Evolutionary conservation across 2,113 vertebrate species (phyloP), one percentile per base, ranked within the genome.

Genomic region (Epinephelus cyanopodus): DNA sequence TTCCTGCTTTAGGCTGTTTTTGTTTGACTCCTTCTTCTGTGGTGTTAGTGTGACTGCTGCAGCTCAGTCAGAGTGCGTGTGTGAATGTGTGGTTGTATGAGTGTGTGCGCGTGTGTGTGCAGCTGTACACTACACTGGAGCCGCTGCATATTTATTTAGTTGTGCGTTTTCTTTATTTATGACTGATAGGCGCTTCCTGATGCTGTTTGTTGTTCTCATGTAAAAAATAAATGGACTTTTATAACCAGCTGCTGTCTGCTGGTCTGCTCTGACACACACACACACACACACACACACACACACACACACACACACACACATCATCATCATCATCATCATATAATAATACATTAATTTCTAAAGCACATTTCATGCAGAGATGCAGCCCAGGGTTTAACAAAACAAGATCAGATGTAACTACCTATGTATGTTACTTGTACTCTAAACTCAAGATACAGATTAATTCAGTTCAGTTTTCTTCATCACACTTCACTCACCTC

Each of bases 171-270:
- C 66, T 80, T 90, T 92, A 91, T 92, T 92, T 92, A 91, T 92
- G 85, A 87, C 62, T 42, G 61, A 27, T 81, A 76, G 79, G 56
- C 21, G 21, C 66, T 39, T 84, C 50, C 64, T 27, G 39, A 72
- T 21, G 45, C 25, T 39, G 57, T 58, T 45, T 45, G 42, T 68
- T 89, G 90, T 91, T 87, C 81, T 87, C 37, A 77, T 89, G 86
- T 89, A 90, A 89, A 50, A 50, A 95, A 94, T 94, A 94, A 95
- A 95, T 81, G 23, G 48, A 75, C 39, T 89, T 94, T 90, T 82
- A 66, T 87, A 82, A 83, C 27, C 54, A 60, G 2, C 60, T 58
- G 48, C 5, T 54, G 69, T 18, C 5, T 52, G 25, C n/a, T 11
- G 0, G 3, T n/a, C 53, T 54, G 21, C 21, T 54, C 10, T 5